These are phyloP conservation scores for Melanotaenia maccullochi DNA, from an alignment of 2,797 vertebrate genomes.

Conservation along the genomic window DNA sequence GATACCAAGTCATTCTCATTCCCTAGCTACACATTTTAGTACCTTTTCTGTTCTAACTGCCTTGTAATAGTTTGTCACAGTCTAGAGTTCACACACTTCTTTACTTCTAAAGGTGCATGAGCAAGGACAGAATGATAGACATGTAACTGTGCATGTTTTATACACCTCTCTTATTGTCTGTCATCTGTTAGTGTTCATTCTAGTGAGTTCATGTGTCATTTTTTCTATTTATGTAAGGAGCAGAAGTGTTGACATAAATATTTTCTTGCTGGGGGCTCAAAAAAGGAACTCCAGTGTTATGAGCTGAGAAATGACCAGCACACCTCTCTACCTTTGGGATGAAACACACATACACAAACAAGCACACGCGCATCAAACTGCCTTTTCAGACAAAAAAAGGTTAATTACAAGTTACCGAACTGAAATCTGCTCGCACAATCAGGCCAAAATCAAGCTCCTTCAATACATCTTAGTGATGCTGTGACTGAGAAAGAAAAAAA, in stretches of 20 bases:
- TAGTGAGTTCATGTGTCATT: not conserved
- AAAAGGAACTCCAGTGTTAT: slow-evolving; percentile 32
- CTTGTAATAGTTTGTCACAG: not conserved
- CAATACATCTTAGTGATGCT: no score
- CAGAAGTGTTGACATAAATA: slow-evolving; percentile 7
- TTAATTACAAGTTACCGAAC: no score
- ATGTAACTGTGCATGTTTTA: not conserved
- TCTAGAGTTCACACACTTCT: not conserved
- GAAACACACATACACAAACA: no score
- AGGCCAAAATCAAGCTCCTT: no score
- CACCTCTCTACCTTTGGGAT: no score
- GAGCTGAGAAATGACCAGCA: not conserved
- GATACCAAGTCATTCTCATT: slow-evolving; percentile 2
- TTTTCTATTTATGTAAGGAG: not conserved
- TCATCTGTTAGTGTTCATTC: not conserved
- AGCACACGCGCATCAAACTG: no score
- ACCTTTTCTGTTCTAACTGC: not conserved
- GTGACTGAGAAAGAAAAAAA: no score
- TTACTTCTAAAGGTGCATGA: not conserved
- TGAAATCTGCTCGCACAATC: no score
- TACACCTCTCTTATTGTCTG: no score
- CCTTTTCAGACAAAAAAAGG: no score
- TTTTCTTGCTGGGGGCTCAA: slow-evolving; percentile 18
- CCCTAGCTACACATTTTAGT: not conserved
- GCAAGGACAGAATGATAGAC: not conserved